phyloP scores from a whole-genome alignment of 1,140 invertebrate genomes.

The Gonioctena quinquepunctata region DNA sequence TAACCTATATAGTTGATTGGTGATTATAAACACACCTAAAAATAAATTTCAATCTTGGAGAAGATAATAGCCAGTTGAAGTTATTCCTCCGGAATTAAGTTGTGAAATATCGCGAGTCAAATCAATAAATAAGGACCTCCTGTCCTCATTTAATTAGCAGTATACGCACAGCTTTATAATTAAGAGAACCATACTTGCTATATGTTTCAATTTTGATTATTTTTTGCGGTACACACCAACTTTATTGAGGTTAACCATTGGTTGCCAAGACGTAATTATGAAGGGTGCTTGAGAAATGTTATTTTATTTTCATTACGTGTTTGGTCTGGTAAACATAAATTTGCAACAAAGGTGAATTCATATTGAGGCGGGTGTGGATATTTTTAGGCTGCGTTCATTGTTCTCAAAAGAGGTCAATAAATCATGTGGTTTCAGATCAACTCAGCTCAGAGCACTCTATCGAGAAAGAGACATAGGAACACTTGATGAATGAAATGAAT shows the following conservation, averaged over 20 bases:
- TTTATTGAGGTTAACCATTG: background rate
- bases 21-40: background rate
- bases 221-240: background rate
- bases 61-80: background rate
- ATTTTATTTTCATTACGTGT: background rate
- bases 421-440: no score
- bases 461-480: no score
- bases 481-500: no score
- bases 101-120: constrained; percentile 5
- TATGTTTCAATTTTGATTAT: background rate
- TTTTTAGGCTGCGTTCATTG: no score
- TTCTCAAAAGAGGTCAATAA: no score
- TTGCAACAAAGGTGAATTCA: no score
- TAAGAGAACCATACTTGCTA: background rate
- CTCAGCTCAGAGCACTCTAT: no score
- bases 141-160: background rate
- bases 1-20: background rate
- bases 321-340: no score
- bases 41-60: background rate
- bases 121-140: constrained; percentile 7
- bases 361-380: no score
- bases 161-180: background rate
- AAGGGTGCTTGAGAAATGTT: background rate
- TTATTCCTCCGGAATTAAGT: constrained; percentile 10
- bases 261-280: background rate